These are phyloP conservation scores for Drosophila gaucha DNA, from an alignment of 2,888 invertebrate species.

Conservation along the genomic window DNA sequence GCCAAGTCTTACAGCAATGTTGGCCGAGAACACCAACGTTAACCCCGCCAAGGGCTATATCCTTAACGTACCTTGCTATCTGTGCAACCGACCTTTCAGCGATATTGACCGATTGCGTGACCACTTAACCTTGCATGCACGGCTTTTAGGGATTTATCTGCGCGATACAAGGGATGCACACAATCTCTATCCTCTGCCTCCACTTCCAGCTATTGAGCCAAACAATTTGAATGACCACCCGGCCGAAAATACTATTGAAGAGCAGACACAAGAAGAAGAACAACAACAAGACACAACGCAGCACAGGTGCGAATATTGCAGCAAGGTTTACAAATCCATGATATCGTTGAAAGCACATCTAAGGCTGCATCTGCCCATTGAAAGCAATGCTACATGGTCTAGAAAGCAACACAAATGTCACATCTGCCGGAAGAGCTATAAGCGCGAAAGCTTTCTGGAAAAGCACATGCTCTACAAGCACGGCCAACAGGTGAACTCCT, in stretches of 20 bases:
- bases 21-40: conserved; percentile 3
- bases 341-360: background rate
- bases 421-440: conserved; percentile 42
- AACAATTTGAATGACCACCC: background rate
- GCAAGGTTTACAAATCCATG: background rate
- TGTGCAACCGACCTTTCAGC: conserved; percentile 50
- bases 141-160: background rate
- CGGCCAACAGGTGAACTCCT: no score
- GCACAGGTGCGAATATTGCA: background rate
- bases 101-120: conserved; percentile 26
- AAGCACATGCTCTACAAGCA: conserved; percentile 43
- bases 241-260: no score
- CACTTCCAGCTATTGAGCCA: no score
- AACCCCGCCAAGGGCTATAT: background rate
- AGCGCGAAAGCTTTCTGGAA: conserved; percentile 3
- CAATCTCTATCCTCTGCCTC: background rate
- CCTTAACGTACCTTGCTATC: conserved; percentile 28
- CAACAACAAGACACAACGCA: background rate
- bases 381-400: background rate
- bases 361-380: background rate
- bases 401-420: conserved; percentile 20
- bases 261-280: background rate
- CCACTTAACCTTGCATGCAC: conserved; percentile 40
- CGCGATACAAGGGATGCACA: background rate
- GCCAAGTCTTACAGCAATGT: conserved; percentile 35